Percentiles rank a stretch among this genome's conserved stretches.
Evolutionary conservation across 2,113 vertebrate species (phyloP).

Genomic region (Pteropus alecto): DNA sequence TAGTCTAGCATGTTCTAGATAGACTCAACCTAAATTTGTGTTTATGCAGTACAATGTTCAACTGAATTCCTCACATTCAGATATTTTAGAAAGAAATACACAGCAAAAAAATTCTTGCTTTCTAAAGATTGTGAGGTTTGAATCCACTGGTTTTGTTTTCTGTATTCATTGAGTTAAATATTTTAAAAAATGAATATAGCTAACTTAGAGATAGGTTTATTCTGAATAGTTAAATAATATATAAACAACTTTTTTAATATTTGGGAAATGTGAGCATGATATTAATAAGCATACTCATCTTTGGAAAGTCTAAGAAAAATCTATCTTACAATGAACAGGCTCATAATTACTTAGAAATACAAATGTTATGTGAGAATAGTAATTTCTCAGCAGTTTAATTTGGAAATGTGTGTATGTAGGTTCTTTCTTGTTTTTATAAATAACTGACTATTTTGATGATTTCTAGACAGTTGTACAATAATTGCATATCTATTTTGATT

Average conservation of each 20-base stretch:
- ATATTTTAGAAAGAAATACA: neutral
- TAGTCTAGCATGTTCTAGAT: neutral
- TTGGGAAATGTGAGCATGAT: neutral
- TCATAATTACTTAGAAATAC: slow-evolving; percentile 56
- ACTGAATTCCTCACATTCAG: neutral
- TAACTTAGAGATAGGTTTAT: neutral
- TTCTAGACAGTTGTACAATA: slow-evolving; percentile 76
- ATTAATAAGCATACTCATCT: neutral
- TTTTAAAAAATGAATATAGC: neutral
- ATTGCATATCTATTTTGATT: slow-evolving; percentile 73
- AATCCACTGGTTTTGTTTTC: neutral
- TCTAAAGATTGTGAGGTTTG: neutral
- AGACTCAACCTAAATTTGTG: neutral
- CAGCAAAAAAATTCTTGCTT: neutral
- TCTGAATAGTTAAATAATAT: neutral
- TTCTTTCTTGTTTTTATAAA: slow-evolving; percentile 75
- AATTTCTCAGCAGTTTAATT: slow-evolving; percentile 74
- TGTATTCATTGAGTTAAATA: neutral
- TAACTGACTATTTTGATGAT: slow-evolving; percentile 74
- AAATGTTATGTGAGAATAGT: slow-evolving; percentile 58
- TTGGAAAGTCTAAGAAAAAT: neutral
- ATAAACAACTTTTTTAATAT: neutral
- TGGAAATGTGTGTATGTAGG: slow-evolving; percentile 67
- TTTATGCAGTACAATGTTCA: neutral
- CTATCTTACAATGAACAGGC: neutral